Conservation (phyloP, 2,888 invertebrate species). For the Coremacera marginata region DNA sequence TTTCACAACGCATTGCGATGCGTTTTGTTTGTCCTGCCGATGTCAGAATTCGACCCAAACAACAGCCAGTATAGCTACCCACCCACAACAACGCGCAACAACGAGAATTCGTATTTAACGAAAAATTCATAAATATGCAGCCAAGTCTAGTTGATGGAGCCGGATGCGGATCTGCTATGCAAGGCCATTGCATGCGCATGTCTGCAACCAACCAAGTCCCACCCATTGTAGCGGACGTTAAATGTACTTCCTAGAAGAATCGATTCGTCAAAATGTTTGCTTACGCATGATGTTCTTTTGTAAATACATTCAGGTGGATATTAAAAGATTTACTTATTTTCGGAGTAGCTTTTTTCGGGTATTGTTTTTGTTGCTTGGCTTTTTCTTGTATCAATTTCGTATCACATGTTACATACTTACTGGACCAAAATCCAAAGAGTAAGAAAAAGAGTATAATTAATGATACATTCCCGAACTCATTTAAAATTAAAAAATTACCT, state of each 20-base stretch:
- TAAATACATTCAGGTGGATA: neutral
- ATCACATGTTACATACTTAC: too few relatives aligned
- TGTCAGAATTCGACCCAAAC: neutral
- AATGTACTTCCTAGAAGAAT: slow-evolving; percentile 13
- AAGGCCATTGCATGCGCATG: neutral
- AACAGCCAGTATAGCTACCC: neutral
- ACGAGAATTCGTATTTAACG: too few relatives aligned
- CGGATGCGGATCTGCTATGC: neutral
- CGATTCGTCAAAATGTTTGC: slow-evolving; percentile 4
- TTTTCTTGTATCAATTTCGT: too few relatives aligned
- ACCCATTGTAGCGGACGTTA: neutral
- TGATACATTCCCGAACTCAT: too few relatives aligned
- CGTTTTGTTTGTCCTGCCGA: slow-evolving; percentile 9
- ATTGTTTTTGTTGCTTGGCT: neutral
- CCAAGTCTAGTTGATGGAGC: neutral
- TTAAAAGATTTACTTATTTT: neutral
- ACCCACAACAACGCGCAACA: neutral
- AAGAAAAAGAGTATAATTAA: too few relatives aligned
- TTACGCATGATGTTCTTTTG: neutral
- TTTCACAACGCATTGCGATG: slow-evolving; percentile 54
- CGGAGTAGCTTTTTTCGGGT: neutral
- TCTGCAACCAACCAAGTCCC: neutral
- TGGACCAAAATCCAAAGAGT: too few relatives aligned
- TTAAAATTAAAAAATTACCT: too few relatives aligned
- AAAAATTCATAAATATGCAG: slow-evolving; percentile 24